Base-by-base conservation (phyloP, 2,113 vertebrate species). In the Pelecanus crispus region DNA sequence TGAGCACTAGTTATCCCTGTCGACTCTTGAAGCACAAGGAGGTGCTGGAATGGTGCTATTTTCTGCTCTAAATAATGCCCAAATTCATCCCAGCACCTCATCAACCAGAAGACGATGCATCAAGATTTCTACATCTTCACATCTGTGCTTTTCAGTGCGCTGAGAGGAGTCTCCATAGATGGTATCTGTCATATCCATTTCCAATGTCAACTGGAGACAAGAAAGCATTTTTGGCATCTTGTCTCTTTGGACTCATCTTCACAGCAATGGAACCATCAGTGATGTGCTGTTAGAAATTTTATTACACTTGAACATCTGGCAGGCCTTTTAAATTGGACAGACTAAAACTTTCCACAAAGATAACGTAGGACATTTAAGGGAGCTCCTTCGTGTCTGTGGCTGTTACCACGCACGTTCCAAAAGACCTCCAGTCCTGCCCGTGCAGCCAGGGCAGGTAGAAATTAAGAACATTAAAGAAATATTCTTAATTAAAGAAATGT, bases 211-310 rank as follows among this genome's bases (percentile, higher is more conserved):
- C 74, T 40, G 66, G 34, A 95, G 53, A 80, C 36, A 77, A 77
- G 45, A 92, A 95, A 91, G 49, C 9, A 22, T 82, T 92, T 96
- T 77, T 95, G 95, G 53, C 78, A 73, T 45, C 78, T 88, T 80
- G 36, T 90, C 71, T 77, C 31, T 91, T 86, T 88, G 80, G 63
- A 71, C 36, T 65, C 3, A 1, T 94, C 68, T 92, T 92, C 66
- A 75, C 62, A 91, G 72, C 53, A 94, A 55, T 87, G 66, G 95
- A 96, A 87, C 56, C 45, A 90, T 81, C 83, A 82, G 45, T 50
- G 38, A 80, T 87, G 62, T 26, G 73, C 80, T 82, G 62, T 65
- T 72, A 66, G 56, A 58, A 91, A 80, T 95, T 90, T 91, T 90
- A 88, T 80, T 86, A 61, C 24, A 65, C 91, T 89, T 85, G n/a